These are phyloP conservation scores for Mystacornis crossleyi DNA, from an alignment of 2,113 vertebrate species.

Conservation along the genomic window DNA sequence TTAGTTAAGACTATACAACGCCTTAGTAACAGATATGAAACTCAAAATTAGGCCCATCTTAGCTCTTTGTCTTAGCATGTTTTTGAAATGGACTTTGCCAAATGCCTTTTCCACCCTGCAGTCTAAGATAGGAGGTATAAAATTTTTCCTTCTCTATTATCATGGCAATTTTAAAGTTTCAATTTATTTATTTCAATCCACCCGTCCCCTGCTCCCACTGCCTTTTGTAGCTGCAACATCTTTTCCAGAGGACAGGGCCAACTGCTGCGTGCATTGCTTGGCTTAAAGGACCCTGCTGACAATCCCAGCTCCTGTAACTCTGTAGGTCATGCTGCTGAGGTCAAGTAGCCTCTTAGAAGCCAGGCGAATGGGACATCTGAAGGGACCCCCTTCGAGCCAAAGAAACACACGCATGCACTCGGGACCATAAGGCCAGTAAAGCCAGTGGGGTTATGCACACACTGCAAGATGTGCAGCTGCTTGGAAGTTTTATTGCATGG, in stretches of 20 bases:
- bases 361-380: not conserved
- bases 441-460: not conserved
- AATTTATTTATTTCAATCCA: not conserved
- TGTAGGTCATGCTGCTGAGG: not conserved
- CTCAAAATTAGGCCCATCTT: not conserved
- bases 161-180: not conserved
- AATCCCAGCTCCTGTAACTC: not conserved
- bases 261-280: not conserved
- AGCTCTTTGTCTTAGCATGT: not conserved
- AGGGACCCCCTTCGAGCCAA: not conserved
- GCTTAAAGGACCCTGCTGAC: not conserved
- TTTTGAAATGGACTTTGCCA: not conserved
- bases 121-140: not conserved
- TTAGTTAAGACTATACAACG: not conserved
- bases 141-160: not conserved
- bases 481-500: not conserved
- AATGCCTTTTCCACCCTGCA: not conserved
- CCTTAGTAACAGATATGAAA: not conserved
- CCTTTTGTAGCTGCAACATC: not conserved
- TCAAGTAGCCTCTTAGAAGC: not conserved
- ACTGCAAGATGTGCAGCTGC: not conserved
- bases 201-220: not conserved
- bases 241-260: not conserved
- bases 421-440: not conserved
- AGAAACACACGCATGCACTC: fast-evolving